phyloP scores from a whole-genome alignment of 2,113 vertebrate genomes.

The Sinosuthora webbiana region DNA sequence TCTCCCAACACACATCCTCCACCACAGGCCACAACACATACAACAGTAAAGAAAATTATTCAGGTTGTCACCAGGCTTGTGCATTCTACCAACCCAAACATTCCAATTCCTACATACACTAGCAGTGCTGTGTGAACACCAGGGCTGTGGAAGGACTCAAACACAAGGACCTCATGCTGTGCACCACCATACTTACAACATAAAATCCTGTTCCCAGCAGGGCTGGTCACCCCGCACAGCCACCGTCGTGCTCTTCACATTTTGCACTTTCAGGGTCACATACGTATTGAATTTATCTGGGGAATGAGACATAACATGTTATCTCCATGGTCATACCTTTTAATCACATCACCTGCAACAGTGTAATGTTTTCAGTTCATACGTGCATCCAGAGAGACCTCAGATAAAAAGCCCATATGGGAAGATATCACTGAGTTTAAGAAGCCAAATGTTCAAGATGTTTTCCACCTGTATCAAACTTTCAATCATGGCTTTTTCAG shows the following conservation, averaged over 20 bases:
- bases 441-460: background rate
- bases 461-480: background rate
- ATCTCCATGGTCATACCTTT: background rate
- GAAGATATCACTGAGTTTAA: background rate
- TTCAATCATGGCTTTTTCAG: background rate
- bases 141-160: background rate
- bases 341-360: background rate
- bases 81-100: background rate
- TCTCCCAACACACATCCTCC: background rate
- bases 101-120: background rate
- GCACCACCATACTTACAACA: conserved; percentile 88
- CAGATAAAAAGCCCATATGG: background rate
- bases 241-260: conserved; percentile 94
- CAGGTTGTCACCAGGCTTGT: background rate
- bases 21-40: background rate
- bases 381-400: background rate
- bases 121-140: background rate
- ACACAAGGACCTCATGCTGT: background rate
- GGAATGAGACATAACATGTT: conserved; percentile 3
- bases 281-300: conserved; percentile 95
- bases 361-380: background rate
- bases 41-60: background rate
- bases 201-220: conserved; percentile 96
- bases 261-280: conserved; percentile 94
- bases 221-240: conserved; percentile 89